Evolutionary conservation across 2,113 vertebrate species (phyloP).

Genomic region (Aegotheles bennettii): DNA sequence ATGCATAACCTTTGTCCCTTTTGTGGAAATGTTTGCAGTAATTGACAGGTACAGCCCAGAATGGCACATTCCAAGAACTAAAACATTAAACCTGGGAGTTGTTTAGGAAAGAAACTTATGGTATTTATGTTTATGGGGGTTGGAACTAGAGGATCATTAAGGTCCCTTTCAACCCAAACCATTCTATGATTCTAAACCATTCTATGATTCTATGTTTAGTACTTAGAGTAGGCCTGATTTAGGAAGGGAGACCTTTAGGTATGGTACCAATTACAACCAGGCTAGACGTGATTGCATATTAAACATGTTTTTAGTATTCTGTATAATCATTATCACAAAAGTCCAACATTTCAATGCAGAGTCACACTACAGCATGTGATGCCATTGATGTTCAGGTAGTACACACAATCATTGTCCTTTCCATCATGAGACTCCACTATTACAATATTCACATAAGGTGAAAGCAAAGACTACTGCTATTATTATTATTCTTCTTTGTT

Average conservation of each 20-base stretch:
- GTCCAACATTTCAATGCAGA: neutral
- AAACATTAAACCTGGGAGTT: neutral
- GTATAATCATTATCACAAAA: neutral
- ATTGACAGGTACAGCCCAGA: neutral
- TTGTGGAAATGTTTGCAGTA: neutral
- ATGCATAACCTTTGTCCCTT: neutral
- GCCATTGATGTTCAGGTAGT: neutral
- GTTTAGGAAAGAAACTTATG: neutral
- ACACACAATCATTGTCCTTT: neutral
- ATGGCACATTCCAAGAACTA: neutral
- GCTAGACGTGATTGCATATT: neutral
- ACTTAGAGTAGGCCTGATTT: neutral
- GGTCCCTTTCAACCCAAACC: no score
- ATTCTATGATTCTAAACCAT: no score
- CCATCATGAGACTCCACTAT: neutral
- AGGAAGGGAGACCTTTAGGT: neutral
- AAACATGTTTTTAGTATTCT: neutral
- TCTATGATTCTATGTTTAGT: neutral
- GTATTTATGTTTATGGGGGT: neutral
- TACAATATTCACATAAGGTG: neutral
- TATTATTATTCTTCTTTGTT: conserved; percentile 32
- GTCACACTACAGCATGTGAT: neutral
- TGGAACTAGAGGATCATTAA: no score
- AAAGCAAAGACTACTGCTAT: neutral
- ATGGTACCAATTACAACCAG: neutral